These are phyloP conservation scores for Copidosoma aretas DNA, from an alignment of 2,888 invertebrate species.

Conservation along the genomic window DNA sequence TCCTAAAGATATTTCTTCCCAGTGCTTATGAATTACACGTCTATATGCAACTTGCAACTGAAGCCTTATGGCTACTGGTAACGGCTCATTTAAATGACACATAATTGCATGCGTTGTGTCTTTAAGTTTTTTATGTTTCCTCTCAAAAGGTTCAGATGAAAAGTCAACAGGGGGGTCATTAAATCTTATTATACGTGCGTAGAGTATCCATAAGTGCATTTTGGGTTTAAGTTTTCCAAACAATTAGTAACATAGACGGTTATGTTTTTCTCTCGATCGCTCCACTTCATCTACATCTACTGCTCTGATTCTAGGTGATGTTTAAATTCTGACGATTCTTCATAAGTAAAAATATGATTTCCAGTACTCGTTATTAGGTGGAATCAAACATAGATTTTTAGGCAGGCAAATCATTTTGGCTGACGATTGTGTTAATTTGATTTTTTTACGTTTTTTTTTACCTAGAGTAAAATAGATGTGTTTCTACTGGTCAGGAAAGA, in stretches of 20 bases:
- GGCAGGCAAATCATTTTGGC: background rate
- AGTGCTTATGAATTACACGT: background rate
- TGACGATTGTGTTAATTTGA: conserved; percentile 1
- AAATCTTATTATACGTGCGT: background rate
- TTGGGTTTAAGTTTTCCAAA: conserved; percentile 8
- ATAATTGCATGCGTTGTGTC: background rate
- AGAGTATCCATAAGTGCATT: conserved; percentile 1
- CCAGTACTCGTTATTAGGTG: background rate
- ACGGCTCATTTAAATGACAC: background rate
- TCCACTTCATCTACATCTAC: background rate
- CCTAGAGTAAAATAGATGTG: background rate
- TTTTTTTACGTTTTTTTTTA: background rate
- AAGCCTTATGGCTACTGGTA: background rate
- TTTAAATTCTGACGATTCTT: background rate
- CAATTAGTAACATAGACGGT: background rate
- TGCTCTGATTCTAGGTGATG: background rate
- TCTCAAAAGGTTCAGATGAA: background rate
- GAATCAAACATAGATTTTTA: conserved; percentile 3
- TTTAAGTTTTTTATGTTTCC: conserved; percentile 2
- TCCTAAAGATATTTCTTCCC: background rate
- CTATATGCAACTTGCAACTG: background rate
- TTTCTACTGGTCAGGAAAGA: background rate
- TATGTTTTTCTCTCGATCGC: background rate
- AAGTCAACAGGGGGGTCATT: background rate
- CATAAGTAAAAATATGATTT: background rate